Conservation (phyloP, 2,797 vertebrate species). For the Scleropages formosus region DNA sequence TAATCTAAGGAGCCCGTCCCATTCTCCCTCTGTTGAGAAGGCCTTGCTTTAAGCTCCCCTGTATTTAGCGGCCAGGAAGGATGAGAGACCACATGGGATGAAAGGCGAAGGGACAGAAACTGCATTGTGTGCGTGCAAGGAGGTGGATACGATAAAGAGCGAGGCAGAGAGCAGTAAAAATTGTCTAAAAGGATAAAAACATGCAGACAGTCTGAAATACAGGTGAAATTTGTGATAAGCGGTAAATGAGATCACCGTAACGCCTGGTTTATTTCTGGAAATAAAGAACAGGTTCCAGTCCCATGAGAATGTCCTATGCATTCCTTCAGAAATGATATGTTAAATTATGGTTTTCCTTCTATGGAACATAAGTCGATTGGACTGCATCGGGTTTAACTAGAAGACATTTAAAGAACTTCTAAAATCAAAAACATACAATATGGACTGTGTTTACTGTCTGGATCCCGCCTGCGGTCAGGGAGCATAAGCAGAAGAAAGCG, state of each 20-base stretch:
- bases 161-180: neutral
- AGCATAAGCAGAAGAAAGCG: neutral
- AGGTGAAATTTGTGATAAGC: no score
- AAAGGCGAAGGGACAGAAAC: neutral
- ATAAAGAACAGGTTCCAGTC: no score
- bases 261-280: no score
- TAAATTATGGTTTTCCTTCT: no score
- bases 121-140: neutral
- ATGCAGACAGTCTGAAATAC: no score
- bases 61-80: constrained; percentile 12
- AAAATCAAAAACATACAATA: neutral
- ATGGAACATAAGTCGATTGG: no score
- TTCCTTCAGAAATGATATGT: no score
- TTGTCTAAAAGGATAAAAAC: no score
- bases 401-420: no score
- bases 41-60: neutral
- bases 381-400: no score
- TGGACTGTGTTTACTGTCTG: neutral
- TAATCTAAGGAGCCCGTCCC: constrained; percentile 15
- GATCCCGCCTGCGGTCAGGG: neutral
- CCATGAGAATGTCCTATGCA: no score
- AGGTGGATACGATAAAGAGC: neutral
- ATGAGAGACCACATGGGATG: constrained; percentile 10
- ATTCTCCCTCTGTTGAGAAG: constrained; percentile 21
- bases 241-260: no score